Evolutionary conservation across 1,140 invertebrate genomes (phyloP), one percentile per base, ranked within the genome.

Genomic region (Laodelphax striatellus): DNA sequence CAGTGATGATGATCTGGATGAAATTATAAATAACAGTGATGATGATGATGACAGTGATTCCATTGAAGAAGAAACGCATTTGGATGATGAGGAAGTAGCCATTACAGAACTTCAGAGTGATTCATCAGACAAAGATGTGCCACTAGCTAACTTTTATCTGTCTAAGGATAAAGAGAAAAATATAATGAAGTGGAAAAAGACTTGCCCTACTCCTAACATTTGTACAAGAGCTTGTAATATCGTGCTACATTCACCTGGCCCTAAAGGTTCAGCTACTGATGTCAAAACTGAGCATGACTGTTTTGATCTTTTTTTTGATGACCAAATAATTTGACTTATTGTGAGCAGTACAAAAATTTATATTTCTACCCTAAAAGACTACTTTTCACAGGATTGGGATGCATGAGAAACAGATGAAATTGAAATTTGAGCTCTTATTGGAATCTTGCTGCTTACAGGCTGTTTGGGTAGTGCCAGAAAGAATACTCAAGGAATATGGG

Each of bases 401-500:
- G 31, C 22, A 6, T 58, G 17, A 41, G 14, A 24, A 14, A 52
- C 54, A 14, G 43, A 60, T 22, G 22, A 17, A 43, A 52, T 31
- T 50, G 61, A 65, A 60, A 62, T 67, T 11, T 34, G 46, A 11
- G 57, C 64, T n/a, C 24, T 67, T 17, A 28, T 65, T 58, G 62
- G 62, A 34, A 50, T 55, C 31, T 66, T 31, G 31, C 38, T 28
- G 70, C 6, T 28, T 2, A 4, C 24, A 4, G 24, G 60, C 62
- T 5, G 19, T 1, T 60, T 61, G 42, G 52, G 52, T 50, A 16
- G 34, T 46, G 52, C 21, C 41, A 60, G 57, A 53, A 60, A 61
- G 62, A 62, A 73, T 67, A 54, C 70, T 57, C 52, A 64, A 44
- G 64, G 67, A 22, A 13, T 67, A 0, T 70, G 65, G 64, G 57